phyloP scores from a whole-genome alignment of 1,140 invertebrate species.

The Drosophila hydei region DNA sequence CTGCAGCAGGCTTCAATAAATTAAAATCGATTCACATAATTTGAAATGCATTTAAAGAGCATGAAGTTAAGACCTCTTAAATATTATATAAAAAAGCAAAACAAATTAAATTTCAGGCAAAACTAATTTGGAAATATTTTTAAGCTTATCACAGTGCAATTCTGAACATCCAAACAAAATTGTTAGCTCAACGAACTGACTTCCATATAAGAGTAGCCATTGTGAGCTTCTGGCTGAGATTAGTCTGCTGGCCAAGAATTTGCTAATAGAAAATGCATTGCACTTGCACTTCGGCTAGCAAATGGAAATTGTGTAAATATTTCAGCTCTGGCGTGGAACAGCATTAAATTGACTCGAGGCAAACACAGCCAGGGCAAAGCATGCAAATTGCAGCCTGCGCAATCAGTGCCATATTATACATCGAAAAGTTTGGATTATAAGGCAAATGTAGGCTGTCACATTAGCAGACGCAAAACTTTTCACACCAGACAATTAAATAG shows the following conservation, averaged over 20 bases:
- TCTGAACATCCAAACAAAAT: too few relatives aligned
- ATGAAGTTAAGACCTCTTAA: too few relatives aligned
- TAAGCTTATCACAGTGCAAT: too few relatives aligned
- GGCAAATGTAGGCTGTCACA: conserved; percentile 10
- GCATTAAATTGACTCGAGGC: conserved; percentile 52
- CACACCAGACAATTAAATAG: conserved; percentile 53
- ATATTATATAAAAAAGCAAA: too few relatives aligned
- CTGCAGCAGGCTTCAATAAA: not conserved
- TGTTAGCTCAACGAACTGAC: too few relatives aligned
- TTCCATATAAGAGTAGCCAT: too few relatives aligned
- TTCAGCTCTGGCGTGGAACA: conserved; percentile 38
- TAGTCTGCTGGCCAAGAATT: not conserved
- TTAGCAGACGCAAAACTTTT: conserved; percentile 46
- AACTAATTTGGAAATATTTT: too few relatives aligned
- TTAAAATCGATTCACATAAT: too few relatives aligned
- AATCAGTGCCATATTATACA: not conserved
- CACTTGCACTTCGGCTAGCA: conserved; percentile 59
- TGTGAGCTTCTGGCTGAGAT: too few relatives aligned
- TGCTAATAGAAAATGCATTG: conserved; percentile 54
- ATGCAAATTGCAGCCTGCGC: conserved; percentile 25
- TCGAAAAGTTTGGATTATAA: not conserved
- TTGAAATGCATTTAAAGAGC: too few relatives aligned
- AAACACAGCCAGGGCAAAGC: too few relatives aligned
- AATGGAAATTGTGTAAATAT: conserved; percentile 64
- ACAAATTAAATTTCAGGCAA: too few relatives aligned